These are phyloP conservation scores for Cynodonichthys magdalenae DNA, from an alignment of 2,797 vertebrate species.

Conservation along the genomic window DNA sequence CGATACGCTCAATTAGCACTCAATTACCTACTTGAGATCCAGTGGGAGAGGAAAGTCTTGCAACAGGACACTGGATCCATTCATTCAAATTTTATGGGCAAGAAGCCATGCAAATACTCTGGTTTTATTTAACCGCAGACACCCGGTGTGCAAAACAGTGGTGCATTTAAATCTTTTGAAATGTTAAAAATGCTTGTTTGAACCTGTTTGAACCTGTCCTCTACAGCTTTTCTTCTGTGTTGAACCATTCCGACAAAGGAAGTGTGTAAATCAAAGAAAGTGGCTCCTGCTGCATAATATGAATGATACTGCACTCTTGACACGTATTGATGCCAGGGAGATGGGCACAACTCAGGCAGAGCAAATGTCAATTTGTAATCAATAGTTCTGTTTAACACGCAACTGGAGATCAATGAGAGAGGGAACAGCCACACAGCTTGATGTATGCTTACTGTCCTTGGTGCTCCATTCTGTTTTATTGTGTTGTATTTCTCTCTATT, in stretches of 20 bases:
- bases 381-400: conserved; percentile 55
- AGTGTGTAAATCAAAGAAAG: conserved; percentile 35
- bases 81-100: conserved; percentile 54
- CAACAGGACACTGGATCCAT: conserved; percentile 55
- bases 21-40: conserved; percentile 54
- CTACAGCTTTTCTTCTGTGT: background rate
- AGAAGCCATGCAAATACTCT: conserved; percentile 41
- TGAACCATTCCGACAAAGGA: conserved; percentile 7
- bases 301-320: conserved; percentile 39
- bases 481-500: conserved; percentile 16
- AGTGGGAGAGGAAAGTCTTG: conserved; percentile 30
- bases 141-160: conserved; percentile 22
- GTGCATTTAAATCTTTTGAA: conserved; percentile 21
- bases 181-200: conserved; percentile 21
- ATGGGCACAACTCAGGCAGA: conserved; percentile 42
- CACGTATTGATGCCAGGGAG: conserved; percentile 41
- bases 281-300: conserved; percentile 27
- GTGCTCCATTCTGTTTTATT: conserved; percentile 27
- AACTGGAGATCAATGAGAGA: conserved; percentile 47
- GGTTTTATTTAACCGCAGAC: conserved; percentile 32
- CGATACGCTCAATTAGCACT: conserved; percentile 61
- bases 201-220: conserved; percentile 4
- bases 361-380: conserved; percentile 63
- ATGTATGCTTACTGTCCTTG: conserved; percentile 27
- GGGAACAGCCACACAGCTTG: conserved; percentile 38